Evolutionary conservation across 2,113 vertebrate species (phyloP).

Genomic region (Fulmarus glacialis): DNA sequence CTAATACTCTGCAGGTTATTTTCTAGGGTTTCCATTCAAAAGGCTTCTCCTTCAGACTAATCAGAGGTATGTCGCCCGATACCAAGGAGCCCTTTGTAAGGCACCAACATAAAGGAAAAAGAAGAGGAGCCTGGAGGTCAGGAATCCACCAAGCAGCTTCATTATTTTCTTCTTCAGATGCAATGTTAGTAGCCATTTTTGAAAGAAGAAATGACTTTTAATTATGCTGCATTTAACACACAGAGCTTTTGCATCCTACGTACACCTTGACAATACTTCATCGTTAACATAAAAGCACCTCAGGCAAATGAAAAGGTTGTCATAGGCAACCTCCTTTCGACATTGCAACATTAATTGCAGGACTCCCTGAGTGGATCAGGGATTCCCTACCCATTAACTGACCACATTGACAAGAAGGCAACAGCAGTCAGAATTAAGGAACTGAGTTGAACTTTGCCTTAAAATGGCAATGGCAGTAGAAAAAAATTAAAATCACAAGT

Average conservation of each 20-base stretch:
- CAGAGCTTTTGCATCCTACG: background rate
- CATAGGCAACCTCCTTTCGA: background rate
- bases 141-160: background rate
- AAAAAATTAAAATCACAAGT: background rate
- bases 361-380: background rate
- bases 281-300: background rate
- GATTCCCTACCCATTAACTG: constrained; percentile 31
- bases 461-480: background rate
- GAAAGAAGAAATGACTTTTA: background rate
- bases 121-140: background rate
- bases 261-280: background rate
- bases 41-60: background rate
- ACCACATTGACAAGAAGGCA: background rate
- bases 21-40: background rate
- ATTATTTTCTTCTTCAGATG: background rate
- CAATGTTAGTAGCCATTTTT: background rate
- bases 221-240: background rate
- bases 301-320: constrained; percentile 27
- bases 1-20: background rate
- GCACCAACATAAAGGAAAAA: background rate
- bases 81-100: background rate
- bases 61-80: rapidly evolving
- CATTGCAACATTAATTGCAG: background rate
- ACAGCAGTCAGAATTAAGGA: background rate
- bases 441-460: background rate